Percentiles rank a stretch among this genome's conserved stretches.
These are phyloP conservation scores for Pinna nobilis DNA, from an alignment of 1,140 invertebrate species.

Conservation along the genomic window DNA sequence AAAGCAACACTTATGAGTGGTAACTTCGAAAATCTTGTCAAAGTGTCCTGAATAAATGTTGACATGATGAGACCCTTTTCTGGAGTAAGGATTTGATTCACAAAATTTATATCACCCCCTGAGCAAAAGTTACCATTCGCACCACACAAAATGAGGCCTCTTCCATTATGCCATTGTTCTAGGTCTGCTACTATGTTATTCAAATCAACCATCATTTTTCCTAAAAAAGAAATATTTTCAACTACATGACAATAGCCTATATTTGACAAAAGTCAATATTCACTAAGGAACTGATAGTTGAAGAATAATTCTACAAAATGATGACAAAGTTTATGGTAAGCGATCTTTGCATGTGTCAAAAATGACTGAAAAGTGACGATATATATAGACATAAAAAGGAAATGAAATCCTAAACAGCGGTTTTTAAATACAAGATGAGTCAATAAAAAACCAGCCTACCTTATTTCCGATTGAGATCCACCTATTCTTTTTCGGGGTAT, in stretches of 20 bases:
- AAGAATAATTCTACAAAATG: too few species aligned
- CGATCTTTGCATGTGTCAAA: not conserved
- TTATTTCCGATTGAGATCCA: too few species aligned
- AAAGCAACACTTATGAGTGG: constrained; percentile 77
- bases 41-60: constrained; percentile 76
- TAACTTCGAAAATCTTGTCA: constrained; percentile 75
- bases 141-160: constrained; percentile 78
- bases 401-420: not conserved
- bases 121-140: constrained; percentile 78
- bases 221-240: constrained; percentile 60
- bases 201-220: constrained; percentile 80
- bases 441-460: too few species aligned
- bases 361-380: not conserved
- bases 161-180: constrained; percentile 76
- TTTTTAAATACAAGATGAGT: too few species aligned
- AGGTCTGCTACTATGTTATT: constrained; percentile 74
- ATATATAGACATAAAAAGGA: not conserved
- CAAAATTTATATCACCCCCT: constrained; percentile 78
- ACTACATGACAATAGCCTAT: not conserved
- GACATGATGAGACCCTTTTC: constrained; percentile 75
- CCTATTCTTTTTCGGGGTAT: too few species aligned
- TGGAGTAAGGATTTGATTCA: constrained; percentile 58
- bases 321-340: too few species aligned
- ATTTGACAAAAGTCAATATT: not conserved
- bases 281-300: not conserved